Base-by-base conservation (phyloP, 2,888 invertebrate species). In the Limenitis camilla region DNA sequence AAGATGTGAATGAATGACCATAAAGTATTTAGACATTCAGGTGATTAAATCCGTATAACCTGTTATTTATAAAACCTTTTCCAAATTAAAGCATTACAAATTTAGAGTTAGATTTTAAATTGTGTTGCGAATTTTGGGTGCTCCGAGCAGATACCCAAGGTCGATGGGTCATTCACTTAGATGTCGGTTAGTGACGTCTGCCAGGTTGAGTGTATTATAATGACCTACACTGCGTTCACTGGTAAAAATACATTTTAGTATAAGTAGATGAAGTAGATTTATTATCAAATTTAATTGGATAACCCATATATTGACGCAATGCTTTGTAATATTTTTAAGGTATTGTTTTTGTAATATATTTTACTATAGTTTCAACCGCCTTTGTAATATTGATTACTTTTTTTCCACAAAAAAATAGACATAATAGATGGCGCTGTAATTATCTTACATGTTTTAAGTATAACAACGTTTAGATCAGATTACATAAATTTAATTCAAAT, bases 131-230 rank as follows among this genome's bases (percentile, higher is more conserved):
- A 58, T 58, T 19, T 55, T 55, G 52, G 52, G 52, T 58, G 55
- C 46, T 58, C 52, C 39, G 40, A 49, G 36, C 55, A 61, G 58
- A 56, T 50, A 48, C 52, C 55, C 59, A 61, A 61, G 61, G 61
- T 61, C 59, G 59, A 53, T 47, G 42, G 58, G 56, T 60, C 57
- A 53, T 56, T 59, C 59, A 61, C 58, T 49, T 41, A 49, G 30
- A 55, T 39, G 33, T 47, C 57, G 55, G 55, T 46, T 55, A 46
- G 40, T 57, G 57, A 52, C 57, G 57, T 49, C 46, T 48, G 33
- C 47, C 57, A 52, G 57, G 55, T 55, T 49, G 52, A 49, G 45
- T 52, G 45, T 32, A 52, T 49, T 33, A 49, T 58, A 49, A 52
- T 42, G 50, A 36, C 44, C 11, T 30, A 33, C 32, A 41, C 36